A percentile compares a stretch with the other conserved stretches of the same genome.
Conservation (phyloP, 2,797 vertebrate species). For the Knipowitschia caucasica region DNA sequence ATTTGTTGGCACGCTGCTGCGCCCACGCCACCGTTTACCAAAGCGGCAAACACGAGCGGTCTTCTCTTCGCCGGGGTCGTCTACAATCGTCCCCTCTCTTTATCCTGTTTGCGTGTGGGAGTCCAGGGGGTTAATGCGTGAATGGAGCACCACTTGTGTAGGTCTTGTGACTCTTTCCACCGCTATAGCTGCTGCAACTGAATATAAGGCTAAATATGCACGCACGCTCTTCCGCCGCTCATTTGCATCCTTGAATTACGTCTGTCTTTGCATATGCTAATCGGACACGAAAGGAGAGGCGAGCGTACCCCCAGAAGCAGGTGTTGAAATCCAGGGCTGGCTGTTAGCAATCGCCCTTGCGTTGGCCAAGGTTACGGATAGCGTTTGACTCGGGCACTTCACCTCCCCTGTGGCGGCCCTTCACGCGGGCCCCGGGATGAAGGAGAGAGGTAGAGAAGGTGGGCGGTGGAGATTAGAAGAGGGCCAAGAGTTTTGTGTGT, state of each 20-base stretch:
- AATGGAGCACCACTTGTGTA: constrained; percentile 43
- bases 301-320: constrained; percentile 23
- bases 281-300: constrained; percentile 13
- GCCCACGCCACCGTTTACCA: constrained; percentile 17
- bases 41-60: constrained; percentile 10
- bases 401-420: constrained; percentile 42
- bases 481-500: constrained; percentile 6
- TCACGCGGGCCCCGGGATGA: constrained; percentile 11
- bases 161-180: constrained; percentile 30
- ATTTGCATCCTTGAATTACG: constrained; percentile 59
- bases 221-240: constrained; percentile 19
- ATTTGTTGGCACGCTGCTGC: background rate
- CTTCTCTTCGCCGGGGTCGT: constrained; percentile 28
- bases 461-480: background rate
- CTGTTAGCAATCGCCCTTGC: constrained; percentile 39
- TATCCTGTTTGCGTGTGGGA: constrained; percentile 22
- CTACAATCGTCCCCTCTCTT: background rate
- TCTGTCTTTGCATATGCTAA: constrained; percentile 60
- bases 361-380: constrained; percentile 33
- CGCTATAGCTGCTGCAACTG: constrained; percentile 9
- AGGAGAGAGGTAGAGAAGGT: constrained; percentile 2
- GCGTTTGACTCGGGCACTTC: constrained; percentile 56
- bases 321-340: constrained; percentile 43
- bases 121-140: constrained; percentile 49
- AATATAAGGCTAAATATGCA: constrained; percentile 57